Evolutionary conservation across 2,113 vertebrate species (phyloP).

Genomic region (Engraulis encrasicolus): DNA sequence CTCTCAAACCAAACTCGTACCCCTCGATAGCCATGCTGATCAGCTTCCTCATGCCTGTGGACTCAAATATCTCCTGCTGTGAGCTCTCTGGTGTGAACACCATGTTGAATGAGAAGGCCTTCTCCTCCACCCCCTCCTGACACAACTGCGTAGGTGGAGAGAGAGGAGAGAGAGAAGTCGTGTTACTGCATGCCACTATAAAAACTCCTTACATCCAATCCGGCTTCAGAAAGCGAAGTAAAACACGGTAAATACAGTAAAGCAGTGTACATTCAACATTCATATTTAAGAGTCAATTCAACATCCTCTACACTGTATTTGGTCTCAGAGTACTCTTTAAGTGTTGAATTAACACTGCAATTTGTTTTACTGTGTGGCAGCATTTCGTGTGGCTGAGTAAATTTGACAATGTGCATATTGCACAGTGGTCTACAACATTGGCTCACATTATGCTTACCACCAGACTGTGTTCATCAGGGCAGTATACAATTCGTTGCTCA

Average conservation of each 20-base stretch:
- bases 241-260: too few species aligned
- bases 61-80: slow-evolving; percentile 61
- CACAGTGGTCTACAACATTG: neutral
- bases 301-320: too few species aligned
- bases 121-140: neutral
- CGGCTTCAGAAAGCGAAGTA: too few species aligned
- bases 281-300: too few species aligned
- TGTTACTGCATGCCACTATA: neutral
- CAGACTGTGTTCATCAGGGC: slow-evolving; percentile 66
- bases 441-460: slow-evolving; percentile 55
- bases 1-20: slow-evolving; percentile 56
- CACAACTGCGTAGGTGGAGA: neutral
- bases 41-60: slow-evolving; percentile 69
- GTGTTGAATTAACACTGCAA: too few species aligned
- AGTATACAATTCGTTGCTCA: slow-evolving; percentile 65
- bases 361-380: too few species aligned
- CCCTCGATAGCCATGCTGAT: slow-evolving; percentile 69
- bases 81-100: neutral
- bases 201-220: too few species aligned
- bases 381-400: too few species aligned
- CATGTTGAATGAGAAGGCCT: slow-evolving; percentile 2
- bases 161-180: neutral
- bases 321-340: too few species aligned
- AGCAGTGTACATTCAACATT: too few species aligned
- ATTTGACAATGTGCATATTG: neutral